Base-by-base conservation (phyloP, 1,140 invertebrate species). In the Zeugodacus cucurbitae region DNA sequence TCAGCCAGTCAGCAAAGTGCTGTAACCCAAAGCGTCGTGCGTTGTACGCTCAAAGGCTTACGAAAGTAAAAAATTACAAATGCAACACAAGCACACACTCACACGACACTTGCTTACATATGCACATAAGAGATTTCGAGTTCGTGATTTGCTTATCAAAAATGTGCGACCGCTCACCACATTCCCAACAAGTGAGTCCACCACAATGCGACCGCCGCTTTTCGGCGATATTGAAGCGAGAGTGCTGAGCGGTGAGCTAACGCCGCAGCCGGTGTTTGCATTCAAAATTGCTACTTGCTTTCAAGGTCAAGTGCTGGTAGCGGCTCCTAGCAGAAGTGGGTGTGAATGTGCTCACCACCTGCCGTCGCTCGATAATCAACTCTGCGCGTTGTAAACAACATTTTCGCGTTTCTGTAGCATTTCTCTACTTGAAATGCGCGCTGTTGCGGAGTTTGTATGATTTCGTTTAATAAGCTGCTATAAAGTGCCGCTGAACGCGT, bases 131-230 rank as follows among this genome's bases (percentile, higher is more conserved):
- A 29, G 14, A 22, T 41, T 41, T 7, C n/a, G 70, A 74, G 11
- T 74, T 37, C 70, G 70, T 74, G 70, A 74, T 74, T 74, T 44
- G 70, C 37, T 74, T 44, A 44, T 74, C 70, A 74, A 74, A 74
- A 17, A n/a, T 74, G 70, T 74, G 70, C 34, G 37, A 44, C n/a
- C 34, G 70, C 70, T 74, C 2, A 26, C 10, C 5, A 37, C 32
- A 70, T 70, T 70, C 26, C 32, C 64, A 70, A 8, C 22, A 10
- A 62, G 34, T 67, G 26, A 67, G 5, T 20, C 48, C 26, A 22
- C 62, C 26, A 64, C 32, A 70, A 70, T 37, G 6, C 14, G 22
- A 44, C 26, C 29, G 22, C 70, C 20, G 17, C 14, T 44, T 44
- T 44, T 34, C 34, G 34, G n/a, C 70, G 17, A n/a, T 10, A 74